These are phyloP conservation scores for Megaustenia siamemsis DNA, from an alignment of 2,888 invertebrate species.

Conservation along the genomic window DNA sequence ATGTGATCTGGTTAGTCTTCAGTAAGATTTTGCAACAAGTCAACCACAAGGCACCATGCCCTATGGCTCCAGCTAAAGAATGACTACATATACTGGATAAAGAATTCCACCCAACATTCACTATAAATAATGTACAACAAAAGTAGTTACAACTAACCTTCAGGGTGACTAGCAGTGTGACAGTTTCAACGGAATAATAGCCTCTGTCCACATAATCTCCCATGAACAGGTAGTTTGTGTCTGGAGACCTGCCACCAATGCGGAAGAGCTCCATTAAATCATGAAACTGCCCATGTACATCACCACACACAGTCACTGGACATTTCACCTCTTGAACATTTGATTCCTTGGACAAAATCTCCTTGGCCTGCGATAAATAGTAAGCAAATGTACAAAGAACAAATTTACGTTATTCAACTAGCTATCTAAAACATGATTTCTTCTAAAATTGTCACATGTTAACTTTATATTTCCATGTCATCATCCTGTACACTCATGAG, in stretches of 20 bases:
- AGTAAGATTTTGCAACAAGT: no score
- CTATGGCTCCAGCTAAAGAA: no score
- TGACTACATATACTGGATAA: background rate
- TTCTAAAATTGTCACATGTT: no score
- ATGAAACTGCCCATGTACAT: slow-evolving; percentile 99
- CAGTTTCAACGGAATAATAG: slow-evolving; percentile 99
- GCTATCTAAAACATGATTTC: no score
- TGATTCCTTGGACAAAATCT: slow-evolving; percentile 98
- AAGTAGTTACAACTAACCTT: slow-evolving; percentile 88
- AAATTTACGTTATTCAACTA: no score
- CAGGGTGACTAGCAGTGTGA: slow-evolving; percentile 96
- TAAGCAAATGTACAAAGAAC: background rate
- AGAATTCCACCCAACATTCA: no score
- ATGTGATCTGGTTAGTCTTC: no score
- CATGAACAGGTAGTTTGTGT: slow-evolving; percentile 99
- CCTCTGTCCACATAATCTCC: slow-evolving; percentile 99
- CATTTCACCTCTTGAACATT: slow-evolving; percentile 99
- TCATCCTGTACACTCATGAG: no score
- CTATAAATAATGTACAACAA: background rate
- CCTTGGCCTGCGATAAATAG: slow-evolving; percentile 91
- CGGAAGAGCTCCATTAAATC: slow-evolving; percentile 99
- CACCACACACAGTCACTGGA: slow-evolving; percentile 99
- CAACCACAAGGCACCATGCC: no score
- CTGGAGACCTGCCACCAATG: slow-evolving; percentile 97
- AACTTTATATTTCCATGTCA: no score